These are phyloP conservation scores for Euplexia lucipara DNA, from an alignment of 2,888 invertebrate species.

Conservation along the genomic window DNA sequence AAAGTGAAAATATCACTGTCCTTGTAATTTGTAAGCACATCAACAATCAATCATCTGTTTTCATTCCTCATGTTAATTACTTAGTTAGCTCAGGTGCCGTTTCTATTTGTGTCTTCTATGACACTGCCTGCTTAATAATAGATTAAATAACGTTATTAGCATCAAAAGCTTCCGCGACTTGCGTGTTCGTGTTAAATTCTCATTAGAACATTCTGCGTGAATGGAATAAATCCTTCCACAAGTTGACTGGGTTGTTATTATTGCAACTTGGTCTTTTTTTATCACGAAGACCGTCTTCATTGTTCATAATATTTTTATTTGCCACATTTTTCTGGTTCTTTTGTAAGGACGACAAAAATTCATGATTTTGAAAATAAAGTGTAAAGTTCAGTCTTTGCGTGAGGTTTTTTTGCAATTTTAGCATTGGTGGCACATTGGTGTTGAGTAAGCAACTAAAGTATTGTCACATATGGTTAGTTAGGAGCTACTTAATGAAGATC, in stretches of 20 bases:
- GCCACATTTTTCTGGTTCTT: background rate
- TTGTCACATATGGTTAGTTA: no score
- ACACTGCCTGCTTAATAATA: slow-evolving; percentile 56
- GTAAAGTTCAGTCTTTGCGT: no score
- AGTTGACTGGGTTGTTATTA: slow-evolving; percentile 38
- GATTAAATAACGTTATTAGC: slow-evolving; percentile 71
- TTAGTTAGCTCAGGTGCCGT: slow-evolving; percentile 49
- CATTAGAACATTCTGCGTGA: slow-evolving; percentile 68
- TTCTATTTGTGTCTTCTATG: slow-evolving; percentile 55
- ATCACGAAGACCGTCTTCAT: background rate
- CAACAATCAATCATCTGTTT: slow-evolving; percentile 32
- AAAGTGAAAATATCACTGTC: slow-evolving; percentile 20
- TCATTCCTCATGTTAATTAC: slow-evolving; percentile 47
- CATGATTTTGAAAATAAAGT: no score
- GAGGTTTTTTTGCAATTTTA: no score
- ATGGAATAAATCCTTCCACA: slow-evolving; percentile 59
- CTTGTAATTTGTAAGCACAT: slow-evolving; percentile 13
- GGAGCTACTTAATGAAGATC: no score
- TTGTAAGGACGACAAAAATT: no score
- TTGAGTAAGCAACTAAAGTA: no score
- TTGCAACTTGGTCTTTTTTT: slow-evolving; percentile 11
- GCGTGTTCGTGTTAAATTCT: slow-evolving; percentile 72
- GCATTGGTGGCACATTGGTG: no score
- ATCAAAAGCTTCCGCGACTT: slow-evolving; percentile 69
- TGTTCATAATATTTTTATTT: background rate